Evolutionary conservation across 2,113 vertebrate genomes (phyloP).

Genomic region (Ptychochromis oligacanthus): DNA sequence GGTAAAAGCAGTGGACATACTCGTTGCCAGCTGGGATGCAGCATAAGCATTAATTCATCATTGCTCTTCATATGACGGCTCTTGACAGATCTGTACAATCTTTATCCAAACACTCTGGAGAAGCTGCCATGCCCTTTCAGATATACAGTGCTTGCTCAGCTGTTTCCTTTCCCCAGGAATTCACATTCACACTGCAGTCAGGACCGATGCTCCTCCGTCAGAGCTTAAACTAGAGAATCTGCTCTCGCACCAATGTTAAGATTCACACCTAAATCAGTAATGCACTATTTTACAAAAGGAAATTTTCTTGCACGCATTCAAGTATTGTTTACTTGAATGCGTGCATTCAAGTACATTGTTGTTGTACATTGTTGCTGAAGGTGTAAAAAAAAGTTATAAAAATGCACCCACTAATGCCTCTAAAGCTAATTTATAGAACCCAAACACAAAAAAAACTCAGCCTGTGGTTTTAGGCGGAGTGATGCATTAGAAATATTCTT

Average conservation of each 20-base stretch:
- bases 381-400: not conserved
- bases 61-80: not conserved
- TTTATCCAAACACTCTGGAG: slow-evolving; percentile 18
- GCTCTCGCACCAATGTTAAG: not conserved
- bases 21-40: not conserved
- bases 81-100: slow-evolving; percentile 19
- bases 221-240: not conserved
- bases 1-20: not conserved
- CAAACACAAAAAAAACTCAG: not conserved
- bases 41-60: slow-evolving; percentile 14
- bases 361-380: not conserved
- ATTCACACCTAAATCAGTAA: not conserved
- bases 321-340: no score
- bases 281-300: not conserved
- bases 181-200: slow-evolving; percentile 10
- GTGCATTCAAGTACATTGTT: no score
- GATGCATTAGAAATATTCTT: not conserved
- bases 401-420: not conserved
- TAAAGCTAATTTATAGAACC: not conserved
- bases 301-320: not conserved
- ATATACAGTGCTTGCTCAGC: slow-evolving; percentile 41
- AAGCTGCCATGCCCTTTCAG: slow-evolving; percentile 7
- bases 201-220: not conserved
- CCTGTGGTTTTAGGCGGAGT: not conserved
- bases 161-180: slow-evolving; percentile 23